Evolutionary conservation across 1,140 invertebrate genomes (phyloP).

Genomic region (Philopotamus ludificatus): DNA sequence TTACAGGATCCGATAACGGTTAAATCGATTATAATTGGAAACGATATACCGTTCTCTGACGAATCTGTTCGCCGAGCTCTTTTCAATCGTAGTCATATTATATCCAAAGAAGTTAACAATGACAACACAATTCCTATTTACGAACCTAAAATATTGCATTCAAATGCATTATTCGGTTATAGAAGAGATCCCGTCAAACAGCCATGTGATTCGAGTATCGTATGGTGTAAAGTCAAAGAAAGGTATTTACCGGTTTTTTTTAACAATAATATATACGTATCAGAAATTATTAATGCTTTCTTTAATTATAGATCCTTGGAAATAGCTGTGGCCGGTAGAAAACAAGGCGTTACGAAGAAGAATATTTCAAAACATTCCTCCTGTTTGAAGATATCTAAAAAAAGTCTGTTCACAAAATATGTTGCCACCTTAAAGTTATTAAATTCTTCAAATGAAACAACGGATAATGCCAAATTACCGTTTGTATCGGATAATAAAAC

Average conservation of each 20-base stretch:
- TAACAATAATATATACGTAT: conserved; percentile 23
- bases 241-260: conserved; percentile 44
- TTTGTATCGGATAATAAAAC: neutral
- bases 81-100: conserved; percentile 44
- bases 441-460: neutral
- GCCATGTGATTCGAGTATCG: conserved; percentile 62
- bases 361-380: conserved; percentile 55
- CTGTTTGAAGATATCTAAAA: conserved; percentile 64
- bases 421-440: conserved; percentile 53
- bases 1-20: conserved; percentile 70
- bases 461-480: neutral
- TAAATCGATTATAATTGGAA: conserved; percentile 69
- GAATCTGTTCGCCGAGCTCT: conserved; percentile 68
- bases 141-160: neutral
- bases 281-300: conserved; percentile 23
- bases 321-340: conserved; percentile 75
- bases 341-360: conserved; percentile 80
- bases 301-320: conserved; percentile 62
- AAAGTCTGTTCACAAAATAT: conserved; percentile 62
- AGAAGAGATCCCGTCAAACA: conserved; percentile 48
- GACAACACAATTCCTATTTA: neutral
- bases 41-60: conserved; percentile 62
- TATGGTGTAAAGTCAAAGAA: conserved; percentile 58
- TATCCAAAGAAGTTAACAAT: conserved; percentile 45
- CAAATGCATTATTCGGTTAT: conserved; percentile 18